phyloP scores from a whole-genome alignment of 2,797 vertebrate genomes.

The Mus spretus region DNA sequence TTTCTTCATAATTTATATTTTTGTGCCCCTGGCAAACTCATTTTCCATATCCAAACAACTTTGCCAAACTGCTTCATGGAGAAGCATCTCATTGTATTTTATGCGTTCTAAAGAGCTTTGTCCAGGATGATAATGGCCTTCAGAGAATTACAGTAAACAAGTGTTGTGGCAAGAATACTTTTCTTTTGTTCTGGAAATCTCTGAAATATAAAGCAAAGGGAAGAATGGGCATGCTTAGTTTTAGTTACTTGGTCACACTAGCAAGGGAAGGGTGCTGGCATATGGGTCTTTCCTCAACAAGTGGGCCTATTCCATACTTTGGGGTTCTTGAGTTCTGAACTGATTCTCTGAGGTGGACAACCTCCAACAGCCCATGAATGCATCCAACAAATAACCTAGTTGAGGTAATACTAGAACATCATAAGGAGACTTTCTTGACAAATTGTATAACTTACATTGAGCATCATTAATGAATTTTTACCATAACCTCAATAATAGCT shows the following conservation, averaged over 20 bases:
- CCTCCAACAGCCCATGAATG: neutral
- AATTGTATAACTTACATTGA: neutral
- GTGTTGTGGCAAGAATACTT: neutral
- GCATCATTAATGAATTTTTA: conserved; percentile 31
- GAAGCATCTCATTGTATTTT: conserved; percentile 52
- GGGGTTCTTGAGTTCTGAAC: neutral
- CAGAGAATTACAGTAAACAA: conserved; percentile 44
- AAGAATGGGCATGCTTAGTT: neutral
- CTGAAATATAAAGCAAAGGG: neutral
- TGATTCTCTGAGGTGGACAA: neutral
- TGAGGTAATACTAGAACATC: neutral
- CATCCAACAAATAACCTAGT: neutral
- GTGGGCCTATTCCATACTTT: neutral
- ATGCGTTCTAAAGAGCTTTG: conserved; percentile 40
- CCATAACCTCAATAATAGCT: neutral
- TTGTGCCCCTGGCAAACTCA: conserved; percentile 52
- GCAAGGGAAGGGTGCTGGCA: neutral
- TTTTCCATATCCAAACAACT: conserved; percentile 69
- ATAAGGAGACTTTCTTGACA: neutral
- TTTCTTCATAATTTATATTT: neutral
- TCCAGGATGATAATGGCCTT: conserved; percentile 20
- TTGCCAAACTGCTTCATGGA: conserved; percentile 30
- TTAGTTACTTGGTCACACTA: neutral
- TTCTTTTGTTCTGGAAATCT: neutral
- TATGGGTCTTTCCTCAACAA: neutral